Evolutionary conservation across 2,113 vertebrate species (phyloP).

Genomic region (Paratilapia polleni): DNA sequence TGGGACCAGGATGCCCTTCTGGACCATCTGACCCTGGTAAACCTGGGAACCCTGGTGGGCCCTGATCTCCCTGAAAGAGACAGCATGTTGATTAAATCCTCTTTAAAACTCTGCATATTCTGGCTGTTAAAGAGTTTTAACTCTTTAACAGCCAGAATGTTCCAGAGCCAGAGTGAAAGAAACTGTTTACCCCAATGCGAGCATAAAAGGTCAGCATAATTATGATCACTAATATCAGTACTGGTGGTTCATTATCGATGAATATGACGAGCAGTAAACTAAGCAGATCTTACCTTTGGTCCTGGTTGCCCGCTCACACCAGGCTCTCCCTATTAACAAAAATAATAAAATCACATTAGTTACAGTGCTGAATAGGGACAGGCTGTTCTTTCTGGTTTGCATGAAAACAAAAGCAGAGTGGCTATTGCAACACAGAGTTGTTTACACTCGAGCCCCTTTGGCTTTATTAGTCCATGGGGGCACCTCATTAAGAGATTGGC

Average conservation of each 20-base stretch:
- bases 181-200: not conserved
- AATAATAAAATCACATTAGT: slow-evolving; percentile 1
- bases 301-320: slow-evolving; percentile 84
- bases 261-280: not conserved
- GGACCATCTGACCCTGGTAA: slow-evolving; percentile 83
- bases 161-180: no score
- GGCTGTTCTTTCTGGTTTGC: not conserved
- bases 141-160: not conserved
- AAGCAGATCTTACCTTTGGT: slow-evolving; percentile 83
- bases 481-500: slow-evolving; percentile 42
- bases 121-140: no score
- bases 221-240: not conserved
- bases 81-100: not conserved
- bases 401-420: not conserved
- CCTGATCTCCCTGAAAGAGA: slow-evolving; percentile 85
- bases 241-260: not conserved
- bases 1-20: slow-evolving; percentile 83
- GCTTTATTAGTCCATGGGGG: slow-evolving; percentile 43
- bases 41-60: slow-evolving; percentile 84
- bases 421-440: not conserved
- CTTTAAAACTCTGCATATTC: not conserved
- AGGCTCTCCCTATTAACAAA: slow-evolving; percentile 84
- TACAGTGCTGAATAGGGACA: not conserved
- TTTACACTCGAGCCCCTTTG: slow-evolving; percentile 27
- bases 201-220: not conserved